phyloP scores from a whole-genome alignment of 2,888 invertebrate species.

The Lissonota sp. region DNA sequence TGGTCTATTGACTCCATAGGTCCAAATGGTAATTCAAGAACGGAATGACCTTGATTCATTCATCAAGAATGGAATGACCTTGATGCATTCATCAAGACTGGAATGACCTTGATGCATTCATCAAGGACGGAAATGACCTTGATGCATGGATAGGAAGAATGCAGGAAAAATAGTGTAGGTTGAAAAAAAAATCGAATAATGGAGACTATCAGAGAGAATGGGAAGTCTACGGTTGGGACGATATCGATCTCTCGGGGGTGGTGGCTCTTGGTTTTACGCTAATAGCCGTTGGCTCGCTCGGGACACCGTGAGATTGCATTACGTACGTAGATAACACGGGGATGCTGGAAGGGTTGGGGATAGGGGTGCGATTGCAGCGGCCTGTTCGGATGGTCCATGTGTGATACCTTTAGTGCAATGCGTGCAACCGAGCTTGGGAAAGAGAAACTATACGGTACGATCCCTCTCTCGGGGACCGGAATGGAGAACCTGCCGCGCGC shows the following conservation, averaged over 20 bases:
- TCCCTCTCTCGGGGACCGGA: constrained; percentile 36
- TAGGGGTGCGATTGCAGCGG: constrained; percentile 32
- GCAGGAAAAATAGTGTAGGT: too few relatives aligned
- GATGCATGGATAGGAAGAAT: too few relatives aligned
- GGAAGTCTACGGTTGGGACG: constrained; percentile 54
- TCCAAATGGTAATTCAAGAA: too few relatives aligned
- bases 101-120: too few relatives aligned
- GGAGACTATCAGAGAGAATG: too few relatives aligned
- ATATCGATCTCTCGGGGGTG: constrained; percentile 68
- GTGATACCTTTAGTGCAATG: constrained; percentile 29
- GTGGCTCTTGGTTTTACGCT: constrained; percentile 71
- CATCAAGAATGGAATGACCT: too few relatives aligned
- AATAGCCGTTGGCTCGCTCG: constrained; percentile 69
- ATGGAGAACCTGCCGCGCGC: constrained; percentile 16
- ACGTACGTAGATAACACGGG: constrained; percentile 56
- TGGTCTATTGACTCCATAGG: too few relatives aligned
- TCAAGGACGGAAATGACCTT: too few relatives aligned
- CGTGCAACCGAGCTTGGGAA: constrained; percentile 23
- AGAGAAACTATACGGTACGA: constrained; percentile 14
- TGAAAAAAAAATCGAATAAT: too few relatives aligned
- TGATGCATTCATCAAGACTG: too few relatives aligned
- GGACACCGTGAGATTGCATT: constrained; percentile 65
- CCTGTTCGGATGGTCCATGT: constrained; percentile 51
- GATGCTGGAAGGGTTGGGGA: neutral
- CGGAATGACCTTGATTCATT: too few relatives aligned